These are phyloP conservation scores for Fratercula arctica DNA, from an alignment of 2,797 vertebrate species.

Conservation along the genomic window DNA sequence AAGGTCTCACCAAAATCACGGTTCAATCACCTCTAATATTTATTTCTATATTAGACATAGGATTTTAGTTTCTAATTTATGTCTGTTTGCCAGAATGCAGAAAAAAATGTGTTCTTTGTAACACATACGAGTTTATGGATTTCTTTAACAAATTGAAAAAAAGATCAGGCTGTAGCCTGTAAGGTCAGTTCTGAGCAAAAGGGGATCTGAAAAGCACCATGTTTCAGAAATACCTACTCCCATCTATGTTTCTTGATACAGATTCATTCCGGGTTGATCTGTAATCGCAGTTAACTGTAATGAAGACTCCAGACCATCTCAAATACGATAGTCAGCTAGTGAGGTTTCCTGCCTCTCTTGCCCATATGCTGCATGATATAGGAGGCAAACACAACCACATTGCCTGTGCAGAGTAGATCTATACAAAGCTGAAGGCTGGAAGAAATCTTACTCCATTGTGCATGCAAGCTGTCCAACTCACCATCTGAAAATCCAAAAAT, in stretches of 20 bases:
- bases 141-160: not conserved
- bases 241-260: not conserved
- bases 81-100: not conserved
- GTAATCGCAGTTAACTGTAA: not conserved
- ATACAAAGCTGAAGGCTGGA: not conserved
- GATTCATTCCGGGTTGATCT: not conserved
- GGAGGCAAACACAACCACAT: not conserved
- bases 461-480: not conserved
- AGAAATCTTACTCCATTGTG: not conserved
- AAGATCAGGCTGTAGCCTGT: not conserved
- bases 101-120: not conserved
- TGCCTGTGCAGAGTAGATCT: fast-evolving
- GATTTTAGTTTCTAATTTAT: not conserved
- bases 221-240: not conserved
- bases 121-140: not conserved
- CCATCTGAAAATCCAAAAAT: not conserved
- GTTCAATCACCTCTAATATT: not conserved
- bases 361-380: fast-evolving
- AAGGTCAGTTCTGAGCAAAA: not conserved
- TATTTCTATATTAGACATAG: not conserved
- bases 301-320: not conserved
- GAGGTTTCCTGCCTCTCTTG: not conserved
- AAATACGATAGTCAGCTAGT: not conserved
- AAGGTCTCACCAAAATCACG: not conserved
- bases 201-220: not conserved